Conservation (phyloP, 2,113 vertebrate species). For the Xiphophorus hellerii region DNA sequence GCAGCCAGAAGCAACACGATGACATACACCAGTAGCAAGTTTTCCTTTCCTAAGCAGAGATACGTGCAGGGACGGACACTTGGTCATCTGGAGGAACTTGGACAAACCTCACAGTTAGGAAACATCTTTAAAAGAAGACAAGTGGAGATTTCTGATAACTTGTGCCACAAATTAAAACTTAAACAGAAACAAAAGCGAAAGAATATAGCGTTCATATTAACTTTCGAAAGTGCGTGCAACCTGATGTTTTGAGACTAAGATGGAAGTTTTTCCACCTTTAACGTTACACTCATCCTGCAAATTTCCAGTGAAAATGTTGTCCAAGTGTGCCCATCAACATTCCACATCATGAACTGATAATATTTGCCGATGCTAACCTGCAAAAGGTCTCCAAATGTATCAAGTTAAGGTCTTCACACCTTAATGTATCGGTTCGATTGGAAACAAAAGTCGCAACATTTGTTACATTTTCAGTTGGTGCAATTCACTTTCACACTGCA, state of each 20-base stretch:
- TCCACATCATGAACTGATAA: no score
- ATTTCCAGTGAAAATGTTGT: not conserved
- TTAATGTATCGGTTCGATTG: no score
- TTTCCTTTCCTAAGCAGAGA: not conserved
- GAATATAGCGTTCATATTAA: not conserved
- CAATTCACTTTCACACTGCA: no score
- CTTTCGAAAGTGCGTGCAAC: no score
- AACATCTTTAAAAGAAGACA: constrained; percentile 3
- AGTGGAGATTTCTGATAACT: constrained; percentile 9
- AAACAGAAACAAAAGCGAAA: not conserved
- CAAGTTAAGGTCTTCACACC: not conserved
- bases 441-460: no score
- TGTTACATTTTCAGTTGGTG: no score
- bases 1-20: constrained; percentile 49
- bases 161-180: constrained; percentile 16
- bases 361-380: not conserved
- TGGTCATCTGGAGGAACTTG: constrained; percentile 20
- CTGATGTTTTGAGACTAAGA: not conserved
- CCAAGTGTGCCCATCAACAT: no score
- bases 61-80: constrained; percentile 9
- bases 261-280: not conserved
- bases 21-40: constrained; percentile 33
- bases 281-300: not conserved
- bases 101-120: constrained; percentile 14
- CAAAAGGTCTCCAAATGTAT: not conserved